A percentile compares a stretch with the other conserved stretches of the same genome.
Evolutionary conservation across 2,888 invertebrate species (phyloP).

Genomic region (Phania funesta): DNA sequence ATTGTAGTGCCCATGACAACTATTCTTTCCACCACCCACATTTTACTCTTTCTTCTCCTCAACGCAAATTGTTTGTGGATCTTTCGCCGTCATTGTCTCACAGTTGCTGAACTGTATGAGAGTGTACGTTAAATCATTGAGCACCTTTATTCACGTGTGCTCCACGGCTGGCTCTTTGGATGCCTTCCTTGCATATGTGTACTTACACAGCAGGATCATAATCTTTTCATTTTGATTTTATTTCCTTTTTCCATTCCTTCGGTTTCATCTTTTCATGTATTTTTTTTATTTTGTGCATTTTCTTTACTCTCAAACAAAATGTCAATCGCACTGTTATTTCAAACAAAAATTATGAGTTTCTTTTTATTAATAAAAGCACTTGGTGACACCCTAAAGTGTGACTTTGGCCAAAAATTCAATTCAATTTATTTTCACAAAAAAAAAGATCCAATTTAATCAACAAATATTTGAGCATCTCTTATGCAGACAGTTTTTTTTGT

Average conservation of each 20-base stretch:
- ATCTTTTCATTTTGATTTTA: conserved; percentile 53
- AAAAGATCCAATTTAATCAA: conserved; percentile 32
- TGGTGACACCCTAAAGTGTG: conserved; percentile 25
- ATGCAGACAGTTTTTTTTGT: conserved; percentile 29
- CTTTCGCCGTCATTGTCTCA: conserved; percentile 36
- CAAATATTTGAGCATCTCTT: conserved; percentile 34
- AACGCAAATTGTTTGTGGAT: conserved; percentile 42
- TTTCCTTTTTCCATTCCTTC: conserved; percentile 31
- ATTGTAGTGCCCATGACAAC: conserved; percentile 20
- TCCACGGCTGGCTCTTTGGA: not conserved
- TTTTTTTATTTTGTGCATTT: conserved; percentile 23
- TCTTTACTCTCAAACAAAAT: conserved; percentile 31
- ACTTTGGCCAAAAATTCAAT: conserved; percentile 20
- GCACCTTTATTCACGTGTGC: conserved; percentile 68
- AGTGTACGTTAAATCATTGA: conserved; percentile 24
- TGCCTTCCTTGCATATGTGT: conserved; percentile 70
- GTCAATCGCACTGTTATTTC: conserved; percentile 59
- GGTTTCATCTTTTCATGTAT: conserved; percentile 24
- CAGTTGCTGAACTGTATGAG: not conserved
- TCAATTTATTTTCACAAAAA: conserved; percentile 31
- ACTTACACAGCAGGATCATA: conserved; percentile 72
- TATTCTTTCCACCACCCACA: conserved; percentile 37
- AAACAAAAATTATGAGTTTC: conserved; percentile 54
- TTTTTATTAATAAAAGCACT: conserved; percentile 42
- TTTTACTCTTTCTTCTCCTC: conserved; percentile 18